Evolutionary conservation across 1,140 invertebrate genomes (phyloP), one percentile per base, ranked within the genome.

Genomic region (Zaprionus ghesquierei): DNA sequence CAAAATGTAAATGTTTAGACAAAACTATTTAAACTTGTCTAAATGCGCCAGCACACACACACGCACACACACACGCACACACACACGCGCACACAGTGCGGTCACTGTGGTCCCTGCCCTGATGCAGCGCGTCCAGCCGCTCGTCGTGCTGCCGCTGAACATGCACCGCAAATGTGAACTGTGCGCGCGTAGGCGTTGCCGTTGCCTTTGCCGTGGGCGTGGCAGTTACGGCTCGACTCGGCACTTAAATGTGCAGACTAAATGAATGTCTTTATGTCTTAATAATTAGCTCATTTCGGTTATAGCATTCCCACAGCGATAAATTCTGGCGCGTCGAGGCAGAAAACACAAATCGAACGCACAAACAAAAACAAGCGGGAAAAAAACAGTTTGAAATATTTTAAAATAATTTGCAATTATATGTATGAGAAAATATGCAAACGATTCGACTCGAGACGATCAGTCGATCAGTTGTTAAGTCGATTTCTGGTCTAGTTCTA

Each of bases 1-100:
- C 8, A 80, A 87, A 81, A 87, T 82, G 75, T 82, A 89, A 87
- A 87, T 87, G 84, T 87, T 87, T 87, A 87, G 82, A 86, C 79
- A 85, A 87, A 79, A 69, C 78, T 59, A 81, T 73, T 71, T 51
- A 62, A 69, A 78, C 65, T 62, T 63, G 63, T 65, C 59, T 54
- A 56, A 64, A 78, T 73, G 69, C 65, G 31, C 58, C 27, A 10
- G 46, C 31, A 56, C 29, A 59, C 62, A 44, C 35, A 41, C 33
- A 29, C 22, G 56, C 62, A 25, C 51, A 63, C 41, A 15, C 25
- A 33, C 38, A 27, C 18, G 49, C 33, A 49, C 46, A 56, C 55
- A 33, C 35, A 50, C 25, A 29, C 15, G 13, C 56, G 15, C 51
- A 56, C 63, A 41, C 31, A 27, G 56, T 60, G 71, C 65, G 58